phyloP scores from a whole-genome alignment of 2,797 vertebrate genomes.

The Oryzias dopingdopingensis region DNA sequence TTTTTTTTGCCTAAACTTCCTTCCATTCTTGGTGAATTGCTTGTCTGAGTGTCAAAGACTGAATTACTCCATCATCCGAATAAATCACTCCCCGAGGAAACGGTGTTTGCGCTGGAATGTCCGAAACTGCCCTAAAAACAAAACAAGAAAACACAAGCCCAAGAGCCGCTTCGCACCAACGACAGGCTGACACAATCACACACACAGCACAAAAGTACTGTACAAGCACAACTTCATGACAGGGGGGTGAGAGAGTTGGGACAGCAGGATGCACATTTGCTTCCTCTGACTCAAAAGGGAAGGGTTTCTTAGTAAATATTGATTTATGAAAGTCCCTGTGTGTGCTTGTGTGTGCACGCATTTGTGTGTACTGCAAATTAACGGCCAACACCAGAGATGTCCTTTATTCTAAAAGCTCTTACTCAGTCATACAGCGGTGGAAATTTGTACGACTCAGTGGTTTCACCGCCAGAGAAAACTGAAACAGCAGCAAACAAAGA shows the following conservation, averaged over 20 bases:
- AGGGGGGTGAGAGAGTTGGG: constrained; percentile 61
- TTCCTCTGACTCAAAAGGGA: constrained; percentile 81
- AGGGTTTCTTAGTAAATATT: constrained; percentile 83
- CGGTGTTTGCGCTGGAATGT: constrained; percentile 54
- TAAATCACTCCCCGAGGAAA: constrained; percentile 41
- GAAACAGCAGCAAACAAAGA: constrained; percentile 22
- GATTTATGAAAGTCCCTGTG: constrained; percentile 75
- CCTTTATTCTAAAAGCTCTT: constrained; percentile 55
- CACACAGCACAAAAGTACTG: constrained; percentile 22
- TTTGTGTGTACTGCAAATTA: constrained; percentile 51
- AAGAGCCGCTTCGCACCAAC: constrained; percentile 43
- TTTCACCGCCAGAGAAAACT: constrained; percentile 42
- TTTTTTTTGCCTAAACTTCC: accelerated
- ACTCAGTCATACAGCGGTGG: constrained; percentile 44
- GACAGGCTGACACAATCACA: constrained; percentile 43
- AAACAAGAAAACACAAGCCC: constrained; percentile 70
- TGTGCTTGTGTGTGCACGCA: constrained; percentile 26
- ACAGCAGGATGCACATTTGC: constrained; percentile 85
- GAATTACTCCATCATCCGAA: constrained; percentile 22
- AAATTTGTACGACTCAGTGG: constrained; percentile 38
- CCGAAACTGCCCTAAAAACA: constrained; percentile 53
- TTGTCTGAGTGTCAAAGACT: constrained; percentile 7
- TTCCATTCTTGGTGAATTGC: constrained; percentile 11
- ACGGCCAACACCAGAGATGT: constrained; percentile 56
- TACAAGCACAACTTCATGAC: constrained; percentile 46